phyloP scores from a whole-genome alignment of 2,113 vertebrate species.

The Boulengerochromis microlepis region DNA sequence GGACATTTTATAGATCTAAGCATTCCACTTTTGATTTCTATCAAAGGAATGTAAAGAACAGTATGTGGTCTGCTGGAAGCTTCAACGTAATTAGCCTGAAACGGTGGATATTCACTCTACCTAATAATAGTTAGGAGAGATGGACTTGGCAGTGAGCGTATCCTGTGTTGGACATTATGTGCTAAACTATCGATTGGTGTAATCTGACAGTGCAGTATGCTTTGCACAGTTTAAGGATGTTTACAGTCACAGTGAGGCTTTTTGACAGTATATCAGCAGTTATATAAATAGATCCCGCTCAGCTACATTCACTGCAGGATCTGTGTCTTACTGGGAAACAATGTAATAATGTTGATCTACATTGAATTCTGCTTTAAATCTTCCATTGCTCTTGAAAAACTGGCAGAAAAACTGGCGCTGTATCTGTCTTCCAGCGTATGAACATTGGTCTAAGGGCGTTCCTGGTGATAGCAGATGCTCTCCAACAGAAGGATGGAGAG shows the following conservation, averaged over 20 bases:
- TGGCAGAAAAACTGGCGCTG: not conserved
- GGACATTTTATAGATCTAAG: not conserved
- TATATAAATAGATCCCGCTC: not conserved
- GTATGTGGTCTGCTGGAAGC: not conserved
- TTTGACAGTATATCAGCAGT: not conserved
- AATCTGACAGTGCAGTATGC: not conserved
- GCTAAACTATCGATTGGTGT: not conserved
- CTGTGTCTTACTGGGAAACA: not conserved
- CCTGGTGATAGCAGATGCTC: constrained; percentile 94
- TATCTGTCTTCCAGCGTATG: constrained; percentile 81
- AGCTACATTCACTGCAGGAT: not conserved
- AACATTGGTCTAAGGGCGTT: constrained; percentile 97
- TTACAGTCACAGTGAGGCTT: not conserved
- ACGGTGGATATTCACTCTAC: not conserved
- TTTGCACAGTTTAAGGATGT: not conserved
- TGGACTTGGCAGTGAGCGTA: not conserved
- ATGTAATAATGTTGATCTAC: not conserved
- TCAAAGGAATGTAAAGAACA: not conserved
- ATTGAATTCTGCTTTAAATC: not conserved
- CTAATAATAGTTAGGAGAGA: not conserved
- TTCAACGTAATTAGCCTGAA: not conserved
- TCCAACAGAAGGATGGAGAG: constrained; percentile 97
- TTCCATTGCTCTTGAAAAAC: not conserved
- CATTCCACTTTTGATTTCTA: not conserved
- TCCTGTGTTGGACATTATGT: not conserved